A percentile compares a stretch with the other conserved stretches of the same genome.
These are phyloP conservation scores for Euzetes globulus DNA, from an alignment of 2,888 invertebrate genomes.

Conservation along the genomic window DNA sequence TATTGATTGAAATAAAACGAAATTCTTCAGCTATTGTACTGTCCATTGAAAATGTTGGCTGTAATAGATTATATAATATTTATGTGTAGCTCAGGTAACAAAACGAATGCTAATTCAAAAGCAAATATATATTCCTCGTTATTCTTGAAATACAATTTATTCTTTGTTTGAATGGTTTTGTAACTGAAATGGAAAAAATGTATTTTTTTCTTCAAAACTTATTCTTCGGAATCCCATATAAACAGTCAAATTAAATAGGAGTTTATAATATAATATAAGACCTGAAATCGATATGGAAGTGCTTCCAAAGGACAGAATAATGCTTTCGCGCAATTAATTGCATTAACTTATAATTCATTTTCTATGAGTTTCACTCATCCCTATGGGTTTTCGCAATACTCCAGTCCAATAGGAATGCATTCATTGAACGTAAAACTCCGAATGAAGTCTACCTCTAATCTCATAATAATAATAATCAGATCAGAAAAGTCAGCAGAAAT, in stretches of 20 bases:
- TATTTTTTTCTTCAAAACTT: neutral
- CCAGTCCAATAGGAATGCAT: neutral
- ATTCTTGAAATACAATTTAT: neutral
- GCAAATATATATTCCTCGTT: neutral
- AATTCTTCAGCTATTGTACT: too few relatives aligned
- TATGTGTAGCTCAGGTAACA: too few relatives aligned
- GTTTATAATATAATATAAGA: too few relatives aligned
- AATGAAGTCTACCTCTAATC: conserved; percentile 14
- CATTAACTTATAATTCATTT: conserved; percentile 28
- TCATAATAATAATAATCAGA: conserved; percentile 9
- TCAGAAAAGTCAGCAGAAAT: conserved; percentile 12
- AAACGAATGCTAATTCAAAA: neutral
- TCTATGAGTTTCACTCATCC: conserved; percentile 18
- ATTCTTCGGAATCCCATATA: neutral
- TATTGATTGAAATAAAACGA: too few relatives aligned
- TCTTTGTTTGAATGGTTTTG: neutral
- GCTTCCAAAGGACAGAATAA: neutral
- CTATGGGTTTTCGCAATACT: conserved; percentile 10
- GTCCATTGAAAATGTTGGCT: neutral
- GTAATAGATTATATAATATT: neutral
- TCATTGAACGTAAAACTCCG: neutral
- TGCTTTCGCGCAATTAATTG: conserved; percentile 20
- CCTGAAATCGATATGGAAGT: neutral
- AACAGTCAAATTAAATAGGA: too few relatives aligned
- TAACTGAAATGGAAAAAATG: neutral